Base-by-base conservation (phyloP, 2,888 invertebrate genomes). In the Galeruca laticollis region DNA sequence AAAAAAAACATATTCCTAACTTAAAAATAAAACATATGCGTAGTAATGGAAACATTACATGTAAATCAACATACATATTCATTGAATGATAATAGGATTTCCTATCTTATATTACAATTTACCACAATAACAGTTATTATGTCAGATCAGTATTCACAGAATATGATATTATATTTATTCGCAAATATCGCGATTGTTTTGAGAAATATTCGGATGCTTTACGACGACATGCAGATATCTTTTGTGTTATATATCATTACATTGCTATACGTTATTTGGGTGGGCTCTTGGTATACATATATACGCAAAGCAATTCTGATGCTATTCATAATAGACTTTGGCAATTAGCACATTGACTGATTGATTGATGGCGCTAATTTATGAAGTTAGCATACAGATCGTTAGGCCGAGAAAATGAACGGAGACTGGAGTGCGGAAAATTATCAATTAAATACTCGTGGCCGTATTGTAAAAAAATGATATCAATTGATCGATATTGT, bases 321-420 rank as follows among this genome's bases (percentile, higher is more conserved):
- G 15, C 49, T 49, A 49, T 49, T 49, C 49, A 49, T 49, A 26
- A 26, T 26, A 49, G 18, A 15, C 20, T 18, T 20, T 49, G 49
- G 20, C 49, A 49, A 49, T 49, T 49, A 49, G 49, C 20, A 20
- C 49, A 49, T 9, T 49, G 49, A 49, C 49, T 49, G 49, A 49
- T 49, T 49, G 49, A 49, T 49, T 6, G 49, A 49, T 49, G 43
- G 49, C 49, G 15, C 49, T 20, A 20, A 49, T 20, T 49, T 49
- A 9, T 3, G 49, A 49, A 49, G 18, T 18, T 49, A 18, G 18
- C 10, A 49, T 49, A 49, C 20, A 8, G 49, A 21, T 49, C n/a
- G 40, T 40, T 40, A n/a, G 5, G 6, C 40, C n/a, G 13, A n/a
- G 11, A 5, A 40, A 40, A 1, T 40, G 40, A 40, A 40, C n/a